phyloP scores from a whole-genome alignment of 2,113 vertebrate genomes.

The Podilymbus podiceps region DNA sequence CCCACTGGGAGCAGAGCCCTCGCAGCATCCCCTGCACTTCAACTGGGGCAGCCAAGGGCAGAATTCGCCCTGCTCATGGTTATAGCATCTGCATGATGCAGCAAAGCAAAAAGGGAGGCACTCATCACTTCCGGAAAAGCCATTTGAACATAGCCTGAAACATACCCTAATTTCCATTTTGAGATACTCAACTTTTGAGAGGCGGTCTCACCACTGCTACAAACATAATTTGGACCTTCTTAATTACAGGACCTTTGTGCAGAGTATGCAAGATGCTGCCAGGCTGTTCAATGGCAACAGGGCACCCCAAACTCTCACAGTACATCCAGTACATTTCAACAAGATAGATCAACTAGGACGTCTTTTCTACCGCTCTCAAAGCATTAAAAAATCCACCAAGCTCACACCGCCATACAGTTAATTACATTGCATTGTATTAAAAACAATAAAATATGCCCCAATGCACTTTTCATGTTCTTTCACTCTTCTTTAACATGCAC shows the following conservation, averaged over 20 bases:
- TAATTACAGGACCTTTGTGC: background rate
- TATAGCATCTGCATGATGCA: fast-evolving
- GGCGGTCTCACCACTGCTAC: background rate
- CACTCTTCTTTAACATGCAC: background rate
- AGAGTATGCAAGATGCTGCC: fast-evolving
- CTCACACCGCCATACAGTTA: background rate
- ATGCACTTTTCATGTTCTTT: background rate
- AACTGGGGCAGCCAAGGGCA: background rate
- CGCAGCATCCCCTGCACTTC: fast-evolving
- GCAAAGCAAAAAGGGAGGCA: background rate
- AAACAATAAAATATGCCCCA: background rate
- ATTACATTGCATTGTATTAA: background rate
- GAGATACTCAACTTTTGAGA: background rate
- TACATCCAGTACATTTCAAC: background rate
- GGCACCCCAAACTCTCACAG: background rate
- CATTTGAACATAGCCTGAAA: background rate
- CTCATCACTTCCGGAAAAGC: background rate
- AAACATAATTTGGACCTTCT: background rate
- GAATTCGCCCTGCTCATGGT: background rate
- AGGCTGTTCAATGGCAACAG: background rate
- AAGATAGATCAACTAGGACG: background rate
- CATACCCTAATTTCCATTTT: background rate
- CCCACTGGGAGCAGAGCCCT: background rate
- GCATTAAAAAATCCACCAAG: background rate
- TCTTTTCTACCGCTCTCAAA: background rate